Evolutionary conservation across 2,888 invertebrate species (phyloP), one percentile per base, ranked within the genome.

Genomic region (Drosophila rellima): DNA sequence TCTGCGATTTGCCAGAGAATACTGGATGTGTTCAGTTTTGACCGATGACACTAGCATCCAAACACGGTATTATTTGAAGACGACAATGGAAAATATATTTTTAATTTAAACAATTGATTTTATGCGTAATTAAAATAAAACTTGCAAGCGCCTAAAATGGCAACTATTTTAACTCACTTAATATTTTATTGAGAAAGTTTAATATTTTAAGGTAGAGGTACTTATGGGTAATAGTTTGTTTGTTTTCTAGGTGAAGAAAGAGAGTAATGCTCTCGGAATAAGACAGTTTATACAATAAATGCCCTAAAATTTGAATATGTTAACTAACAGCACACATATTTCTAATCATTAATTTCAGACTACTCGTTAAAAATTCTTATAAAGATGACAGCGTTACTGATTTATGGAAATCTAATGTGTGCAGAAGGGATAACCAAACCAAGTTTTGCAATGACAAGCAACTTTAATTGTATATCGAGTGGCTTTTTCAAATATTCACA

Each of bases 1-100:
- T 74, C 44, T 90, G 90, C 51, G 90, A 90, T 82, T 63, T 83
- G 13, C 90, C 89, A 1, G 79, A 88, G 64, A 87, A 90, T 55
- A 83, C 83, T 1, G 74, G 73, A 35, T 90, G 90, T 29, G 63
- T 79, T 20, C 87, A 74, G 44, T 68, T 68, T 7, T 78, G 75
- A 66, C 23, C 23, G 39, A 40, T 4, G 1, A 33, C 10, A 37
- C 26, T 39, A 3, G 29, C 55, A 37, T 17, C 11, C 29, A 17
- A n/a, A 8, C 37, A 5, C 63, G 17, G 8, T 18, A 40, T 17
- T n/a, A 42, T 20, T 29, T 10, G 31, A 42, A 8, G 45, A 26
- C 37, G 60, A 60, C 0, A 5, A 56, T 8, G 20, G 40, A 57
- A 23, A 35, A 2, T 23, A 5, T 8, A 50, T 7, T 40, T 5